Percentiles rank a stretch among this genome's conserved stretches.
Conservation (phyloP, 2,888 invertebrate genomes). For the Pachymerium ferrugineum region DNA sequence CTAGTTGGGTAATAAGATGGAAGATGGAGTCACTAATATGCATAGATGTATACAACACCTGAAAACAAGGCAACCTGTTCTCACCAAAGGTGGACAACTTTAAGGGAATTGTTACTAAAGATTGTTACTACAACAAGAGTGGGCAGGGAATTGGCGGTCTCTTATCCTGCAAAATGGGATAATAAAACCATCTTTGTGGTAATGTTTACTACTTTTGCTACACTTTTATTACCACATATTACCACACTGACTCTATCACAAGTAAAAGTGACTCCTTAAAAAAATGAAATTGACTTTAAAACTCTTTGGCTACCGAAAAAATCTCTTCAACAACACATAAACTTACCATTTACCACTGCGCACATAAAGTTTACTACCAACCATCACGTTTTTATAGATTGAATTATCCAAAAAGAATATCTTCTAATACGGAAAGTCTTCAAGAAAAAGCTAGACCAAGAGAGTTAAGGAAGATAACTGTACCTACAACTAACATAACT, state of each 20-base stretch:
- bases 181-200: conserved; percentile 21
- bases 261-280: conserved; percentile 10
- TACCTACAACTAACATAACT: no score
- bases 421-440: no score
- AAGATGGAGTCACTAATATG: background rate
- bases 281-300: conserved; percentile 17
- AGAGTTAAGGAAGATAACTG: no score
- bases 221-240: conserved; percentile 14
- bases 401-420: background rate
- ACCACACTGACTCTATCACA: conserved; percentile 17
- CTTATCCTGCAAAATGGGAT: conserved; percentile 18
- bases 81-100: background rate
- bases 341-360: background rate
- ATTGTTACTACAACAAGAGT: background rate
- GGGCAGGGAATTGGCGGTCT: conserved; percentile 9
- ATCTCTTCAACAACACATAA: background rate
- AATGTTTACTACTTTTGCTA: conserved; percentile 9
- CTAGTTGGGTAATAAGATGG: background rate
- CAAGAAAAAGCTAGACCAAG: no score
- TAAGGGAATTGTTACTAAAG: background rate
- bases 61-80: background rate
- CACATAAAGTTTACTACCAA: background rate
- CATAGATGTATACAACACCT: background rate
- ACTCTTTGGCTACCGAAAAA: background rate
- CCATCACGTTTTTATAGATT: background rate